A percentile compares a stretch with the other conserved stretches of the same genome.
These are phyloP conservation scores for Cetoscarus ocellatus DNA, from an alignment of 2,797 vertebrate genomes.

Conservation along the genomic window DNA sequence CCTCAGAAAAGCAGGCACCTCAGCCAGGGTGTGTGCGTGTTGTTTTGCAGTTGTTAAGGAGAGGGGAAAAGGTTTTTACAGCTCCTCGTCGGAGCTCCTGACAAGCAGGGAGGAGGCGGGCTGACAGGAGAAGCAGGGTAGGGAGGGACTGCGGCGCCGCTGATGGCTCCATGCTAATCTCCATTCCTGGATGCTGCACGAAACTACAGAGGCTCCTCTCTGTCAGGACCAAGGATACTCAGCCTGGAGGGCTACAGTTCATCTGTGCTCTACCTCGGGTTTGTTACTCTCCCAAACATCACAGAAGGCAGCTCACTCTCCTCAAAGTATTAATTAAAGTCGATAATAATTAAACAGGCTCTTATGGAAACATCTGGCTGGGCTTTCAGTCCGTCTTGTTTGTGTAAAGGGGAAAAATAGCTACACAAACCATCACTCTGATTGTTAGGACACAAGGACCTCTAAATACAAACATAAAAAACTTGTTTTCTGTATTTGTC, in stretches of 20 bases:
- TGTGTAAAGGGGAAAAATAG: neutral
- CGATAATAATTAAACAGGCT: slow-evolving; percentile 18
- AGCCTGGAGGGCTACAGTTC: slow-evolving; percentile 42
- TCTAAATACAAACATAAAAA: neutral
- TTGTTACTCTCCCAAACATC: slow-evolving; percentile 20
- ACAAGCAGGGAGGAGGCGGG: slow-evolving; percentile 85
- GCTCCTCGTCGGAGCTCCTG: slow-evolving; percentile 86
- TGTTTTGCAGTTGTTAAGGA: slow-evolving; percentile 88
- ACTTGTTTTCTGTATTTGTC: slow-evolving; percentile 33
- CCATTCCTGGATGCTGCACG: slow-evolving; percentile 74
- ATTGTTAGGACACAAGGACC: neutral
- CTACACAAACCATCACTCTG: neutral
- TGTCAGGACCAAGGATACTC: slow-evolving; percentile 62
- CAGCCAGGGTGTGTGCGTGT: slow-evolving; percentile 82
- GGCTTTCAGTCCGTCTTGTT: slow-evolving; percentile 7
- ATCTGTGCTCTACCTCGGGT: slow-evolving; percentile 30
- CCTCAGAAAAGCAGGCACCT: slow-evolving; percentile 87
- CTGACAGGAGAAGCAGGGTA: slow-evolving; percentile 85
- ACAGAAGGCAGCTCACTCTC: slow-evolving; percentile 11
- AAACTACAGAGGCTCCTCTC: slow-evolving; percentile 60
- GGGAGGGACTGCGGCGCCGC: slow-evolving; percentile 81
- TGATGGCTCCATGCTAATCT: slow-evolving; percentile 83
- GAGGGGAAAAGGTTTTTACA: slow-evolving; percentile 88
- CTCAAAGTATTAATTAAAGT: slow-evolving; percentile 23
- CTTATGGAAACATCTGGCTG: slow-evolving; percentile 31